Percentiles rank a stretch among this genome's conserved stretches.
phyloP scores from a whole-genome alignment of 2,113 vertebrate species.

The Pungitius pungitius region DNA sequence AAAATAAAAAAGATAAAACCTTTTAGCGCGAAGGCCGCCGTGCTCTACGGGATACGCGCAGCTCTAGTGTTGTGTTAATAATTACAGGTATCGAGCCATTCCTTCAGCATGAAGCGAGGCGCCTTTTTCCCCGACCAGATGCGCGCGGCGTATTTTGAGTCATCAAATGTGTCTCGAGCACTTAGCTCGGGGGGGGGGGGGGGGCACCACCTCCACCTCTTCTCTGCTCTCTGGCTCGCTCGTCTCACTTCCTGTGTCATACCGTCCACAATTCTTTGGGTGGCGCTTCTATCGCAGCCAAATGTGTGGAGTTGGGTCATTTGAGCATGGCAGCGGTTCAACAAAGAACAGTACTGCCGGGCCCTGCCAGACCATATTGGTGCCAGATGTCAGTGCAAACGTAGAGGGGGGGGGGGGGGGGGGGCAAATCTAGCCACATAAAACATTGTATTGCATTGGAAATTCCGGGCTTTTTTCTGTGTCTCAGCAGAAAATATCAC shows the following conservation, averaged over 20 bases:
- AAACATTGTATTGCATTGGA: slow-evolving; percentile 87
- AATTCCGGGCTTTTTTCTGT: slow-evolving; percentile 70
- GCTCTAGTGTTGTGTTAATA: slow-evolving; percentile 59
- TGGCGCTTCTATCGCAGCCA: slow-evolving; percentile 78
- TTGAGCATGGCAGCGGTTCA: slow-evolving; percentile 88
- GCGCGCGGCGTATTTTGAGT: slow-evolving; percentile 39
- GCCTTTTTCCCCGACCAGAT: slow-evolving; percentile 57
- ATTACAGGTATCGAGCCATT: slow-evolving; percentile 57
- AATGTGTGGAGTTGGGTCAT: slow-evolving; percentile 86
- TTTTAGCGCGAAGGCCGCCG: slow-evolving; percentile 32
- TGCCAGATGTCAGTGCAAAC: slow-evolving; percentile 90
- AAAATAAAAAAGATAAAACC: slow-evolving; percentile 55
- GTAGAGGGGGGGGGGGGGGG: slow-evolving; percentile 5
- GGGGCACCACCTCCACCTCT: not conserved
- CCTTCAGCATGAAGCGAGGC: not conserved
- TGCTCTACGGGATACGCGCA: slow-evolving; percentile 37
- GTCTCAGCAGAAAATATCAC: slow-evolving; percentile 64
- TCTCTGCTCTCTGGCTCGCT: slow-evolving; percentile 46
- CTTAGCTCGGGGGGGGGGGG: too few species aligned
- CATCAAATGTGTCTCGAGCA: slow-evolving; percentile 57
- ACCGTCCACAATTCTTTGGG: slow-evolving; percentile 67
- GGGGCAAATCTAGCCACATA: slow-evolving; percentile 83
- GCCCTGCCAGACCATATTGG: slow-evolving; percentile 84
- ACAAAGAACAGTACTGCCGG: slow-evolving; percentile 84
- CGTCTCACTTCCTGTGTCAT: slow-evolving; percentile 66